phyloP scores from a whole-genome alignment of 2,888 invertebrate species.

The Euclidia mi region DNA sequence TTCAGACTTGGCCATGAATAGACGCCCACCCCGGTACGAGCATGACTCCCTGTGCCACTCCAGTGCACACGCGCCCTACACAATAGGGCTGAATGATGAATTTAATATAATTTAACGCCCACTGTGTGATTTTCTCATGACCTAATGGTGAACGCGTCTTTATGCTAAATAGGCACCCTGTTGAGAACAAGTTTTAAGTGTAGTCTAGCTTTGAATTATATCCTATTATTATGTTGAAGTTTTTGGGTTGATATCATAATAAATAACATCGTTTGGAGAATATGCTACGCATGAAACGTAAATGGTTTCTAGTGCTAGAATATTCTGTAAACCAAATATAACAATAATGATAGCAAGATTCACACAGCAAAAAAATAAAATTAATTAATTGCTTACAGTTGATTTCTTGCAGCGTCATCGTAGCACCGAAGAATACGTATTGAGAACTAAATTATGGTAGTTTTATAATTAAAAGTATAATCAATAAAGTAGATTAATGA shows the following conservation, averaged over 20 bases:
- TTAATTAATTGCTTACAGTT: no score
- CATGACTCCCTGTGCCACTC: slow-evolving; percentile 48
- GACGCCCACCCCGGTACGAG: slow-evolving; percentile 53
- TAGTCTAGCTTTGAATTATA: background rate
- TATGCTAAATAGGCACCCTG: slow-evolving; percentile 18
- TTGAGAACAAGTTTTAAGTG: slow-evolving; percentile 6
- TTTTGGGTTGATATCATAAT: background rate
- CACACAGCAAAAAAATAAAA: no score
- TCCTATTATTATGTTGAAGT: background rate
- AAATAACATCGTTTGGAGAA: background rate
- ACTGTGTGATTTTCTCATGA: slow-evolving; percentile 58
- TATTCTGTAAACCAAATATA: no score
- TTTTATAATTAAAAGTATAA: slow-evolving; percentile 28
- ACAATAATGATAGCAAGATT: no score
- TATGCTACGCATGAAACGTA: no score
- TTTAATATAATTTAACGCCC: slow-evolving; percentile 64
- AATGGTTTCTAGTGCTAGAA: no score
- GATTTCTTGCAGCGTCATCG: slow-evolving; percentile 14
- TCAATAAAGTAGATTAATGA: slow-evolving; percentile 26
- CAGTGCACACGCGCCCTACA: slow-evolving; percentile 41
- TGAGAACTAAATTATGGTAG: background rate
- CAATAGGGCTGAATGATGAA: slow-evolving; percentile 63
- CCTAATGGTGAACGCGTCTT: slow-evolving; percentile 23
- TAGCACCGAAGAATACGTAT: background rate
- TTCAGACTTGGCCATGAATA: slow-evolving; percentile 70